Base-by-base conservation (phyloP, 2,113 vertebrate species). In the Bungarus multicinctus region DNA sequence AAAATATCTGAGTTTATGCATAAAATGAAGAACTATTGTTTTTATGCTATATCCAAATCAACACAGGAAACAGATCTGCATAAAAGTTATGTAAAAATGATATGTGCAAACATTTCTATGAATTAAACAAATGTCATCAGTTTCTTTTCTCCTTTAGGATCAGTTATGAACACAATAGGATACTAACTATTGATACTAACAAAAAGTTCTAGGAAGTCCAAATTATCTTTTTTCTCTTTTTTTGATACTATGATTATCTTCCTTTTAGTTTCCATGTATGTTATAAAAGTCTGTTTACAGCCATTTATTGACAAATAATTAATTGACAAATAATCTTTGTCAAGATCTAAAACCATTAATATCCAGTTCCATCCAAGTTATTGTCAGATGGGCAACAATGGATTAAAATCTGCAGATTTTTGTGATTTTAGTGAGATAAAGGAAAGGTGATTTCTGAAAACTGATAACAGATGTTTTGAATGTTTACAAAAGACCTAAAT, bases 401-500 rank as follows among this genome's bases (percentile, higher is more conserved):
- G 69, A 34, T 2, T 52, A 52, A 55, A 39, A 39, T 30, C 52
- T 52, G 39, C 9, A 0, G 69, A 50, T 9, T 39, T 95, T 64
- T 54, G n/a, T 45, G 55, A 57, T 50, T 60, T 2, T 86, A 2
- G 0, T 91, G 7, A 92, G 4, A 81, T n/a, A 39, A 81, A 27
- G 39, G 25, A 88, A 88, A n/a, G 87, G 3, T 91, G 27, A 53
- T 25, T 86, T 47, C 25, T 27, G 34, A 39, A 86, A 85, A 85
- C 43, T 53, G 47, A 5, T 90, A 30, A 53, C 20, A 9, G 43
- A 1, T 89, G 55, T 86, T 52, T 54, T 1, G 93, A 93, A 25
- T 87, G 6, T 23, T 86, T n/a, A 45, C 88, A 91, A 95, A 92
- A 57, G 9, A 1, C 1, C 52, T 91, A 55, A 94, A 91, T 85